These are phyloP conservation scores for Artibeus lituratus DNA, from an alignment of 2,797 vertebrate genomes.

Conservation along the genomic window DNA sequence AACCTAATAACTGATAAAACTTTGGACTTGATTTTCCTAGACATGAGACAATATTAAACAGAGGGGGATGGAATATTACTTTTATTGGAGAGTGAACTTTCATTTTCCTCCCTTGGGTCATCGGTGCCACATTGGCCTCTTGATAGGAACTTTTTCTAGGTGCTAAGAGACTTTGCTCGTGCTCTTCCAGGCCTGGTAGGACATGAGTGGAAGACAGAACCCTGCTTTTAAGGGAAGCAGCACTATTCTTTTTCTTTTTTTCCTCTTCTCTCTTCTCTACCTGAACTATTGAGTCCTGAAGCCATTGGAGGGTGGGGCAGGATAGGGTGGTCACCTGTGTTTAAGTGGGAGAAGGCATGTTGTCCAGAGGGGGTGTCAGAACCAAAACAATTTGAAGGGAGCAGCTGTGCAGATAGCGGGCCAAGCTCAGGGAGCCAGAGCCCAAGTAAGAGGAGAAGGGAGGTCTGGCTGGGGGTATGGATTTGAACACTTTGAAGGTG, in stretches of 20 bases:
- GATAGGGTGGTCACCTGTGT: not conserved
- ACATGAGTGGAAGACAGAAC: not conserved
- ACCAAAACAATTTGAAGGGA: not conserved
- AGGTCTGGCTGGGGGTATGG: not conserved
- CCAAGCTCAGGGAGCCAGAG: not conserved
- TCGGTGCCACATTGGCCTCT: not conserved
- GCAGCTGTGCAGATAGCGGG: not conserved
- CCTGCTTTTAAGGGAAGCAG: not conserved
- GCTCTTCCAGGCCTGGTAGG: not conserved
- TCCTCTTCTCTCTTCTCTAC: not conserved
- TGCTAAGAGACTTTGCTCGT: not conserved
- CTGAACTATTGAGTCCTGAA: not conserved
- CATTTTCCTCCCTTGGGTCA: not conserved
- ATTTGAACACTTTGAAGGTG: not conserved
- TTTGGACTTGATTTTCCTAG: not conserved
- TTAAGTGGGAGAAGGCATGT: not conserved
- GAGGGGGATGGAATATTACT: not conserved
- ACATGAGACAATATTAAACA: not conserved
- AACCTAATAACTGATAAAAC: not conserved
- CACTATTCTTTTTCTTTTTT: not conserved
- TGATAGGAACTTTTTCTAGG: not conserved
- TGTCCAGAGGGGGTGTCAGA: not conserved
- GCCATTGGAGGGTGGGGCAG: no score
- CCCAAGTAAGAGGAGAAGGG: not conserved
- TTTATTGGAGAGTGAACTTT: not conserved